Base-by-base conservation (phyloP, 2,113 vertebrate species). In the Grammomys surdaster region DNA sequence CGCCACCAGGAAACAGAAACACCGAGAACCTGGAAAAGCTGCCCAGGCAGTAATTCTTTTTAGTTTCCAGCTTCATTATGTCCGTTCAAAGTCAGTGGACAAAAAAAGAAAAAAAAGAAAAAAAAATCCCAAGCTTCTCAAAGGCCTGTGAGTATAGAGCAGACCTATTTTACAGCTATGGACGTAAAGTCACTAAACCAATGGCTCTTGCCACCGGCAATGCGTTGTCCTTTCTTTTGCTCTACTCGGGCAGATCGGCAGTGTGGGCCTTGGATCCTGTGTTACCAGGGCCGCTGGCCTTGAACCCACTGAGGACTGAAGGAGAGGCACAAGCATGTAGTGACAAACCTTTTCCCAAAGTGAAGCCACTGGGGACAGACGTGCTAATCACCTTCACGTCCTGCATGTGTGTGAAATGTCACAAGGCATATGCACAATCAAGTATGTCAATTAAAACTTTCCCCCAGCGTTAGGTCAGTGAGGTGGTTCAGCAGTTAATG, bases 1-100 rank as follows among this genome's bases (percentile, higher is more conserved):
- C 43, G 75, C 90, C 93, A 73, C 86, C 90, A 95, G 95, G 96
- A 96, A 97, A 76, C 1, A 95, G 92, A 58, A 78, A 20, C 17
- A 1, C 60, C 1, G 5, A 90, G 96, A 94, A 88, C 87, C 93
- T 96, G 97, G 95, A 90, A 69, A 58, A 72, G 96, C 58, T 89
- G 48, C 93, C 85, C 72, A 1, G 93, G n/a, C 95, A 26, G 73
- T 51, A 0, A 63, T 19, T 95, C 96, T 93, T 87, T 11, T 17
- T 85, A 0, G 70, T 63, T 60, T 43, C 94, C 95, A 92, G 89
- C 96, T 78, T 91, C 96, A 90, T 94, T 75, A 51, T 73, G 94
- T 94, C 75, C 11, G 3, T 91, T 91, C 63, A 87, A 40, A 78
- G 93, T 58, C 96, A 85, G 0, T 7, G 70, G 56, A 67, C n/a